Percentiles rank a stretch among this genome's conserved stretches.
Evolutionary conservation across 2,888 invertebrate species (phyloP).

Genomic region (Cheiracanthium punctorium): DNA sequence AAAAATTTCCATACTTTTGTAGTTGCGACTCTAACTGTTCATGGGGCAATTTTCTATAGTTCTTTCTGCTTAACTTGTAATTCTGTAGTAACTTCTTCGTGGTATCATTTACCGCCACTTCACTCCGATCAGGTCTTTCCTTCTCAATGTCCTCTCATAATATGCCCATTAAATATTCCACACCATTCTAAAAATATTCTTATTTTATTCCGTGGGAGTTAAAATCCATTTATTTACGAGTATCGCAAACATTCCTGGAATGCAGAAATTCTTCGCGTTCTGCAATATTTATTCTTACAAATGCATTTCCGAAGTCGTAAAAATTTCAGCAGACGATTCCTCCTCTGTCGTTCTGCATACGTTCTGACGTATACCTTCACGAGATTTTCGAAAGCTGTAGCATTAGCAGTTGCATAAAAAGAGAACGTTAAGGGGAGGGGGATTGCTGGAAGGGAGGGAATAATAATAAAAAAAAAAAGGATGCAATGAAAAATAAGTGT

Average conservation of each 20-base stretch:
- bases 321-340: slow-evolving; percentile 1
- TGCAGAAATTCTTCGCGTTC: neutral
- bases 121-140: neutral
- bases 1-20: no score
- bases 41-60: no score
- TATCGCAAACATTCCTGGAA: neutral
- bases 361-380: neutral
- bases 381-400: neutral
- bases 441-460: neutral
- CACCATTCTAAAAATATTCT: neutral
- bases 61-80: no score
- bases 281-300: slow-evolving; percentile 1
- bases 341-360: neutral
- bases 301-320: slow-evolving; percentile 10
- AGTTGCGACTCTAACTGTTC: no score
- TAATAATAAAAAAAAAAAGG: neutral
- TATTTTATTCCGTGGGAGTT: neutral
- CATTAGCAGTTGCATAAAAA: neutral
- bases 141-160: no score
- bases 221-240: neutral
- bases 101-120: neutral
- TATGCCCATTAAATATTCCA: neutral
- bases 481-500: slow-evolving; percentile 13
- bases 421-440: no score
- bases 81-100: no score